phyloP scores from a whole-genome alignment of 1,140 invertebrate genomes.

The Drosophila rhopaloa region DNA sequence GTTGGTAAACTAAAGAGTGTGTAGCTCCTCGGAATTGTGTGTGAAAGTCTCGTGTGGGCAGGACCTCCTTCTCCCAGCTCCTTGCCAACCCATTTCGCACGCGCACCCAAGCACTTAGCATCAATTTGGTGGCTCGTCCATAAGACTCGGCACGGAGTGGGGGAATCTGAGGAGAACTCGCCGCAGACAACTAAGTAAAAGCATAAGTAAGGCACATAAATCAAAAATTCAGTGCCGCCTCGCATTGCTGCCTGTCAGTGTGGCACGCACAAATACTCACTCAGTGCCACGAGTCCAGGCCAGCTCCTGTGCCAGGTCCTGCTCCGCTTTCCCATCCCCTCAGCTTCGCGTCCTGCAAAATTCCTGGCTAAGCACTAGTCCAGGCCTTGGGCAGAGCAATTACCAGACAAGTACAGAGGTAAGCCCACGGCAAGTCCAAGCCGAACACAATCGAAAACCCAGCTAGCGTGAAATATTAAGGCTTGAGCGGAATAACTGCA shows the following conservation, averaged over 20 bases:
- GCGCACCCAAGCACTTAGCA: slow-evolving; percentile 80
- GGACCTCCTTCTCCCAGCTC: slow-evolving; percentile 14
- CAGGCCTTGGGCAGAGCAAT: slow-evolving; percentile 62
- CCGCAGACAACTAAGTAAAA: slow-evolving; percentile 79
- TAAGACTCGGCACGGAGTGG: slow-evolving; percentile 55
- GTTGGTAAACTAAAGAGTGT: slow-evolving; percentile 28
- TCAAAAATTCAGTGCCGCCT: slow-evolving; percentile 81
- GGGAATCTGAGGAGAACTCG: slow-evolving; percentile 5
- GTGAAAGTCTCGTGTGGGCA: slow-evolving; percentile 67
- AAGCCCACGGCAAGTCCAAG: slow-evolving; percentile 32
- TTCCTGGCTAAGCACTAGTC: slow-evolving; percentile 65
- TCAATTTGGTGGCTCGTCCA: slow-evolving; percentile 78
- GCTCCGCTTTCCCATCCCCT: background rate
- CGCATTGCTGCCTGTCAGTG: slow-evolving; percentile 72
- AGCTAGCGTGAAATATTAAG: slow-evolving; percentile 80
- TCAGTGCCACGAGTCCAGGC: slow-evolving; percentile 46
- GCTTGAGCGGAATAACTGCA: slow-evolving; percentile 34
- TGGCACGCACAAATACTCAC: slow-evolving; percentile 80
- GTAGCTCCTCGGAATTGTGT: slow-evolving; percentile 44
- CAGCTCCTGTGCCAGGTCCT: slow-evolving; percentile 3
- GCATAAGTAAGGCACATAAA: slow-evolving; percentile 83
- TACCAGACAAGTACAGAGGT: slow-evolving; percentile 70
- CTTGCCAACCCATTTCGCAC: slow-evolving; percentile 75
- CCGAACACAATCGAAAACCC: slow-evolving; percentile 75
- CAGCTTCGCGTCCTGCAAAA: slow-evolving; percentile 24